Evolutionary conservation across 2,797 vertebrate genomes (phyloP).

Genomic region (Podarcis lilfordi): DNA sequence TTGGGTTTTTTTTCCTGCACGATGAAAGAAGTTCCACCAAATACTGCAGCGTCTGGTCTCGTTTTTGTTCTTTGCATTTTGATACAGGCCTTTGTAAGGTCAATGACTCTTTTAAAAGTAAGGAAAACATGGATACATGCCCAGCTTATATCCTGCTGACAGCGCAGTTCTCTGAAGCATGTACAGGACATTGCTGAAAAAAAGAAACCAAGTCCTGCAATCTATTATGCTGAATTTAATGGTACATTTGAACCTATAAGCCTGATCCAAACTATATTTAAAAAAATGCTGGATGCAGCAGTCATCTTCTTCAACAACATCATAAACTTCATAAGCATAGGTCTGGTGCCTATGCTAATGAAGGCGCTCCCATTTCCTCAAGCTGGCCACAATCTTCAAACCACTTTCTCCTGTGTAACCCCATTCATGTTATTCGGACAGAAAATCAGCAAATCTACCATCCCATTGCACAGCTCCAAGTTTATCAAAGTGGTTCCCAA

Average conservation of each 20-base stretch:
- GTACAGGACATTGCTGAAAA: conserved; percentile 60
- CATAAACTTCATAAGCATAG: background rate
- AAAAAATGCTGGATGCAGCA: conserved; percentile 73
- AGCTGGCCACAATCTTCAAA: background rate
- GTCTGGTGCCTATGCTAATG: background rate
- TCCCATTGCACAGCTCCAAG: background rate
- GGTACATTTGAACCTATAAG: conserved; percentile 67
- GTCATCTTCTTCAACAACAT: conserved; percentile 40
- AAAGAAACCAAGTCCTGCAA: conserved; percentile 78
- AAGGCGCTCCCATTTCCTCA: background rate
- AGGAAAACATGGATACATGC: conserved; percentile 77
- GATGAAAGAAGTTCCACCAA: conserved; percentile 65
- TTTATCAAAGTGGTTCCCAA: too few relatives aligned
- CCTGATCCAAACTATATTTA: conserved; percentile 72
- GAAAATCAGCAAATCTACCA: background rate
- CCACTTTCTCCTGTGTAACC: background rate
- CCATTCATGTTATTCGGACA: background rate
- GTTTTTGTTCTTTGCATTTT: conserved; percentile 72
- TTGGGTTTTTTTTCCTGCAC: conserved; percentile 35
- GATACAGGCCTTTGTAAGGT: conserved; percentile 75
- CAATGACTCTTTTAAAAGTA: conserved; percentile 79
- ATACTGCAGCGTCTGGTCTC: conserved; percentile 67
- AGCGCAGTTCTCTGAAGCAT: conserved; percentile 74
- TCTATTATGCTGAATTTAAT: conserved; percentile 78
- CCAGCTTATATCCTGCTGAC: conserved; percentile 79